Conservation (phyloP, 2,797 vertebrate species). For the Platalea minor region DNA sequence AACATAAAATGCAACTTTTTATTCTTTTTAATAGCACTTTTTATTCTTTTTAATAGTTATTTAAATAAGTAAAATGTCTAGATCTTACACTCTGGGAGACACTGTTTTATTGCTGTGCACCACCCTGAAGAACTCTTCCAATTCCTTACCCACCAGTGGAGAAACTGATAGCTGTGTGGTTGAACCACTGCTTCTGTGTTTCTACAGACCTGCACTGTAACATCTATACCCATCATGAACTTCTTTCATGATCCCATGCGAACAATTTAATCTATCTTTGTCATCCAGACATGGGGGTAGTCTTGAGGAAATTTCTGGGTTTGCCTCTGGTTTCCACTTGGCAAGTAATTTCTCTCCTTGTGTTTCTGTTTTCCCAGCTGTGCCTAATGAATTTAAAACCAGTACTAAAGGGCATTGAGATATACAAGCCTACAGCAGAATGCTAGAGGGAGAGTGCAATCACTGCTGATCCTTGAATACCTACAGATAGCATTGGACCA, state of each 20-base stretch:
- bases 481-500: neutral
- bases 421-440: neutral
- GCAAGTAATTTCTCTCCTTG: neutral
- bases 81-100: neutral
- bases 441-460: neutral
- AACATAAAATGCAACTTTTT: neutral
- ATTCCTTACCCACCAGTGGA: neutral
- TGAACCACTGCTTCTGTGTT: neutral
- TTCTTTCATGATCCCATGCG: neutral
- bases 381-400: neutral
- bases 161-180: neutral
- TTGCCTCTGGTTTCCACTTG: neutral
- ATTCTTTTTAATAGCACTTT: neutral
- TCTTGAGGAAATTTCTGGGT: neutral
- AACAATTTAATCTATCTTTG: neutral
- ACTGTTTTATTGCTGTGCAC: neutral
- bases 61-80: neutral
- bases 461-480: neutral
- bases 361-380: neutral
- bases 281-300: neutral
- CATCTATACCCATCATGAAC: rapidly evolving
- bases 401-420: neutral
- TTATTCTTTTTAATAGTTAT: neutral
- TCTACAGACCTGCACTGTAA: neutral
- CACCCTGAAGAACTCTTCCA: neutral